Base-by-base conservation (phyloP, 2,113 vertebrate species). In the Crypturellus undulatus region DNA sequence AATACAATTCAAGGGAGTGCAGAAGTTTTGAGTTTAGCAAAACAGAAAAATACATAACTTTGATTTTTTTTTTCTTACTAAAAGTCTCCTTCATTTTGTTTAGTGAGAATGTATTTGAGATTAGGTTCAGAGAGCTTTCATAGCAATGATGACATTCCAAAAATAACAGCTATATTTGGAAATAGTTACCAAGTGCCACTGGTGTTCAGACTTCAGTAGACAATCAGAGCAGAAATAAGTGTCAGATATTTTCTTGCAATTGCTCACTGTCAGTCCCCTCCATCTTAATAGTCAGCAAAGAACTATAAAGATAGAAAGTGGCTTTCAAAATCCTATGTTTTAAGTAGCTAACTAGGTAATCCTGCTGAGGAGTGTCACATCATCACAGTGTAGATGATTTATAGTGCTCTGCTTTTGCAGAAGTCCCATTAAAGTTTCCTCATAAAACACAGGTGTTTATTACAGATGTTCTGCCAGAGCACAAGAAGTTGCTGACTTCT, bases 141-240 rank as follows among this genome's bases (percentile, higher is more conserved):
- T 69, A 58, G 68, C 38, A 88, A 78, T 32, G 25, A 59, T 52
- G 87, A 42, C 69, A 40, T 45, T 95, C 79, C 72, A 59, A 95
- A 96, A 79, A 1, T 79, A 90, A 67, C 87, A 86, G 30, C 72
- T 86, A 26, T 75, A 58, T 91, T 93, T 92, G 92, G 79, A 96
- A 96, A 90, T 80, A 88, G 82, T 92, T 83, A 88, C 68, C 22
- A 60, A 93, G 60, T 85, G 34, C 76, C 82, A 91, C 79, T 79
- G 72, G 38, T 84, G 90, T 93, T 80, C 3, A 56, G 83, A 58
- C 73, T 84, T 88, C 65, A 64, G 79, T 56, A 88, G 82, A 47
- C 51, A 25, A 24, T 92, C 73, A 40, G 42, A 84, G 47, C 47
- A 90, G 79, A 93, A 94, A 38, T 87, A 94, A 93, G 91, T 68